Percentiles rank a stretch among this genome's conserved stretches.
Evolutionary conservation across 1,140 invertebrate genomes (phyloP).

Genomic region (Sarcophaga peregrina): DNA sequence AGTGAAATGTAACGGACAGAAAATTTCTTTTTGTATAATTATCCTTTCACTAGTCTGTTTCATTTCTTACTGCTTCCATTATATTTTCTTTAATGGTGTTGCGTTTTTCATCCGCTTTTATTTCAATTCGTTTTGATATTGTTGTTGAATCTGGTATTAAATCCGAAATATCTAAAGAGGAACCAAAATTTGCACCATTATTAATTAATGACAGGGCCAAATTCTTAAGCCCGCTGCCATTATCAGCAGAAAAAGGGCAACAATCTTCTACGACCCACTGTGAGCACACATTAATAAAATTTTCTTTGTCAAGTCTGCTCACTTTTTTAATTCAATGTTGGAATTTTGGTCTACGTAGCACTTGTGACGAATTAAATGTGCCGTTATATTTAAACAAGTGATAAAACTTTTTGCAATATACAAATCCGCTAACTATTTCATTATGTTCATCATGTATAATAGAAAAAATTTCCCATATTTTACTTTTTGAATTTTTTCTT

Average conservation of each 20-base stretch:
- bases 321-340: background rate
- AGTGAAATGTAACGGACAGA: no score
- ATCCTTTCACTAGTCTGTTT: slow-evolving; percentile 28
- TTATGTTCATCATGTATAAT: no score
- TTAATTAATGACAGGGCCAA: background rate
- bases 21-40: slow-evolving; percentile 25
- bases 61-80: background rate
- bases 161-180: no score
- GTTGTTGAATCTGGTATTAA: background rate
- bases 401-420: no score
- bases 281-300: background rate
- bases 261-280: slow-evolving; percentile 15
- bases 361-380: slow-evolving; percentile 10
- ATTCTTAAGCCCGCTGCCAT: slow-evolving; percentile 15
- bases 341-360: background rate
- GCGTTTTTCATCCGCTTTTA: slow-evolving; percentile 4
- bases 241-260: background rate
- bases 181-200: background rate
- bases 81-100: background rate
- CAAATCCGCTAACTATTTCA: no score
- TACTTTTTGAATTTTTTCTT: no score
- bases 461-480: no score
- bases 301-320: background rate
- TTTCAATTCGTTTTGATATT: background rate
- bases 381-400: no score